These are phyloP conservation scores for Oligia strigilis DNA, from an alignment of 2,888 invertebrate species.

Conservation along the genomic window DNA sequence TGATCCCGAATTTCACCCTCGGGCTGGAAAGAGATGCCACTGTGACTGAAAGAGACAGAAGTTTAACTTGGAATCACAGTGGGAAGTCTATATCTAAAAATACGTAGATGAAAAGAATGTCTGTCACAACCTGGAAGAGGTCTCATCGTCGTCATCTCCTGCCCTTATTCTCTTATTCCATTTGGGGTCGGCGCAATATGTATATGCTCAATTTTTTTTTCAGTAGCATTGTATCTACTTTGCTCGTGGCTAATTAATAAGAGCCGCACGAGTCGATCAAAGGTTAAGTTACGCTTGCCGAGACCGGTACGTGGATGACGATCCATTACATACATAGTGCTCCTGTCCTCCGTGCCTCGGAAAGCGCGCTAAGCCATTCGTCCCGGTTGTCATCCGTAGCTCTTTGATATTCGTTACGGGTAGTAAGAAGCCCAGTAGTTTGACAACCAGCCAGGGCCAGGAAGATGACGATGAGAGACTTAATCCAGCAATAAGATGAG, in stretches of 20 bases:
- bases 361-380: not conserved
- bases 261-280: not conserved
- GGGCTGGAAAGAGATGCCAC: conserved; percentile 27
- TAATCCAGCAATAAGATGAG: not conserved
- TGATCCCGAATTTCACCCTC: conserved; percentile 62
- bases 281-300: too few relatives aligned
- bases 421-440: not conserved
- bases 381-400: not conserved
- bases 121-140: not conserved
- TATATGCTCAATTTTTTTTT: not conserved
- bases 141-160: too few relatives aligned
- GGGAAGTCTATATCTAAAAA: not conserved
- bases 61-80: conserved; percentile 5
- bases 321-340: too few relatives aligned
- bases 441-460: too few relatives aligned
- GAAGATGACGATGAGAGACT: too few relatives aligned
- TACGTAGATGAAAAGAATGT: not conserved
- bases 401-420: not conserved
- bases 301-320: too few relatives aligned
- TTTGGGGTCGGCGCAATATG: too few relatives aligned
- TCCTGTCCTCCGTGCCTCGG: too few relatives aligned
- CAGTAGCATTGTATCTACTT: not conserved
- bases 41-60: conserved; percentile 29
- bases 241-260: not conserved
- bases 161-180: too few relatives aligned